Conservation (phyloP, 1,140 invertebrate genomes). For the Drosophila melanogaster region Release_6_plus_ISO1_MT NT_033779.5:2395501-2396000, state of each 20-base stretch:
- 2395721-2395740: conserved; percentile 46
- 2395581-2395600: conserved; percentile 3
- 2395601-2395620: conserved; percentile 71
- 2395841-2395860: conserved; percentile 64
- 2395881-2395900: conserved; percentile 72
- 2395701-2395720: conserved; percentile 3
- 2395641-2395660: conserved; percentile 67
- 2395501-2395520: too few species aligned
- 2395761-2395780: conserved; percentile 65
- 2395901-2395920: conserved; percentile 42
- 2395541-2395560: conserved; percentile 13
- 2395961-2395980: conserved; percentile 16
- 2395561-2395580: conserved; percentile 30
- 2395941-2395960: conserved; percentile 67
- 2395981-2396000: background rate
- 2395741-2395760: conserved; percentile 58
- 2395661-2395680: conserved; percentile 73
- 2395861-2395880: conserved; percentile 63
- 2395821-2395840: conserved; percentile 83
- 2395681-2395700: conserved; percentile 32
- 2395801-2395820: conserved; percentile 71
- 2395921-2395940: conserved; percentile 78
- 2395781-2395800: conserved; percentile 3
- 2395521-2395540: too few species aligned
- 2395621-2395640: conserved; percentile 76